Evolutionary conservation across 2,113 vertebrate genomes (phyloP), one percentile per base, ranked within the genome.

Genomic region (Hippocampus zosterae): DNA sequence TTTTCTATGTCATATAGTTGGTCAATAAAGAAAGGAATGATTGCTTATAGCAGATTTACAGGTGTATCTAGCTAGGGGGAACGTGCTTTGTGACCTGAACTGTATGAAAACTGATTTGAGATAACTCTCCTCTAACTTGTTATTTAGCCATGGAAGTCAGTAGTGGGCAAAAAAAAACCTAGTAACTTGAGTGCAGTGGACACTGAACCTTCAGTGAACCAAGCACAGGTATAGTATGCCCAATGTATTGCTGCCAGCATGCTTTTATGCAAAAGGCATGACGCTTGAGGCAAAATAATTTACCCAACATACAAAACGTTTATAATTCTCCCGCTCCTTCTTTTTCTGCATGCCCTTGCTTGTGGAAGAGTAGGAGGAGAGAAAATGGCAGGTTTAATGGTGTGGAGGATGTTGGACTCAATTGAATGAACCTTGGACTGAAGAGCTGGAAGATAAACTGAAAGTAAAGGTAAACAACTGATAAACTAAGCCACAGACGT

Each of bases 401-500:
- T 9, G 57, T 60, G 57, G 27, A 60, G 57, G 57, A 60, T 60
- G 57, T 27, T 60, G 27, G 16, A 18, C 15, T 60, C 27, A 8
- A 60, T 18, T 60, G 57, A 1, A 19, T 33, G 57, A 60, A 60
- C 57, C 57, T 60, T 60, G 57, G 57, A 60, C 57, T 9, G 27
- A 60, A 19, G 57, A 29, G 57, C 57, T 60, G 27, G 57, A 60
- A 18, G 57, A 60, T 60, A 60, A 60, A 60, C 57, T 33, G 57
- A 33, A 60, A 16, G 27, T 29, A 33, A 59, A 59, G 25, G 25
- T 27, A 59, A 59, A 60, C 57, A 60, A 60, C 57, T 18, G 57
- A 60, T 60, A 60, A 60, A 8, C 27, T 33, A 12, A 33, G 5
- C 27, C 57, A 16, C 27, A 60, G 57, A 60, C 3, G 57, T 60